These are phyloP conservation scores for Drosophila lacicola DNA, from an alignment of 2,888 invertebrate species.

Conservation along the genomic window DNA sequence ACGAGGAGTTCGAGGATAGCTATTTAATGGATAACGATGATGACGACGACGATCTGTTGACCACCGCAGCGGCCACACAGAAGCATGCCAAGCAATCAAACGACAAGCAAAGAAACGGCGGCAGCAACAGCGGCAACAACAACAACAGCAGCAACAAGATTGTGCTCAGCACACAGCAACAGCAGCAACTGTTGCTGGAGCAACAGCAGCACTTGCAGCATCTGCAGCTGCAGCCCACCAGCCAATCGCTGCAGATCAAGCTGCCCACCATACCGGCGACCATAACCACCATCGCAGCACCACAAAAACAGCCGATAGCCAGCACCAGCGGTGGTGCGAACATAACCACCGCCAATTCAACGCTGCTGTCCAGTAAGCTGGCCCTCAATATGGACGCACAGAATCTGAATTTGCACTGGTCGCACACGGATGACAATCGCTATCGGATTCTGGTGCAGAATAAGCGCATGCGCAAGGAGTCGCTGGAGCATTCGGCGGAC, in stretches of 20 bases:
- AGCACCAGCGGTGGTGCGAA: constrained; percentile 56
- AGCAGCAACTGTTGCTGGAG: constrained; percentile 74
- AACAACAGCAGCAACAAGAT: constrained; percentile 44
- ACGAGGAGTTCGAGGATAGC: constrained; percentile 83
- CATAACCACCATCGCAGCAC: constrained; percentile 70
- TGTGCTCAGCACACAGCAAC: constrained; percentile 58
- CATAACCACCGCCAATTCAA: constrained; percentile 57
- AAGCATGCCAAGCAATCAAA: constrained; percentile 78
- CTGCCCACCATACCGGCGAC: constrained; percentile 81
- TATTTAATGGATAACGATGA: constrained; percentile 82
- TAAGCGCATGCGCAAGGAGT: constrained; percentile 84
- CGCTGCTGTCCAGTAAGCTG: constrained; percentile 62
- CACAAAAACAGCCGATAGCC: constrained; percentile 68
- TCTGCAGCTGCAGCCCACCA: constrained; percentile 78
- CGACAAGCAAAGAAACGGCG: constrained; percentile 51
- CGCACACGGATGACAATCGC: constrained; percentile 82
- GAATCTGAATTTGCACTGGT: constrained; percentile 70
- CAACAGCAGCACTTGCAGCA: constrained; percentile 82
- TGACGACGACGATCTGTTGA: constrained; percentile 81
- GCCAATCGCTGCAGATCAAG: constrained; percentile 80
- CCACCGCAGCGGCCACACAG: constrained; percentile 76
- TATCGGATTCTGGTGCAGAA: constrained; percentile 85
- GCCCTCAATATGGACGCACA: constrained; percentile 47
- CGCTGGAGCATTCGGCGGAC: constrained; percentile 84
- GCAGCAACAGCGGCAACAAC: constrained; percentile 61